These are phyloP conservation scores for Aphaenogaster ashmeadi DNA, from an alignment of 1,140 invertebrate species.

Conservation along the genomic window DNA sequence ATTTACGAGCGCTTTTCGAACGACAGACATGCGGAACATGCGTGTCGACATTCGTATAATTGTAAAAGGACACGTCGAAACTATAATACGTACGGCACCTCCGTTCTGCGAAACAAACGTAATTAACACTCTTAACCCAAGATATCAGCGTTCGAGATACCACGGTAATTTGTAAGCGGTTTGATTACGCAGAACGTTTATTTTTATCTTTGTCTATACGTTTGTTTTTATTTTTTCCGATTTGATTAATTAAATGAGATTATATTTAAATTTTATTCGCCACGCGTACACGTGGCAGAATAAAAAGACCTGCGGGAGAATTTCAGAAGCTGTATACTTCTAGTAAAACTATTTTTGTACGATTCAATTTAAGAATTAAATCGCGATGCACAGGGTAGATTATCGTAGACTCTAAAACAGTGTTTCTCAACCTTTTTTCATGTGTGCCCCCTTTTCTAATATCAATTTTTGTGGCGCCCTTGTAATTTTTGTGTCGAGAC, in stretches of 20 bases:
- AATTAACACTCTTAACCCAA: neutral
- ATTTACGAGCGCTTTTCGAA: conserved; percentile 51
- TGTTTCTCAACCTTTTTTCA: too few relatives aligned
- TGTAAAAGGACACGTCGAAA: conserved; percentile 10
- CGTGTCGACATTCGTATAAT: conserved; percentile 22
- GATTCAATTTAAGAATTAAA: neutral
- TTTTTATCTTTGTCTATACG: neutral
- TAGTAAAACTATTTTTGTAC: neutral
- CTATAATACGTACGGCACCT: neutral
- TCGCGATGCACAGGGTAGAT: neutral
- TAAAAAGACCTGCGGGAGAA: neutral
- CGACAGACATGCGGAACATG: neutral
- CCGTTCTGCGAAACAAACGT: too few relatives aligned
- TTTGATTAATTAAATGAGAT: neutral
- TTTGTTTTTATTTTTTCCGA: neutral
- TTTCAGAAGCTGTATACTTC: neutral
- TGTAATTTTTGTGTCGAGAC: too few relatives aligned
- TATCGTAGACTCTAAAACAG: too few relatives aligned
- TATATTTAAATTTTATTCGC: neutral
- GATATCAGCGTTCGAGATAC: neutral
- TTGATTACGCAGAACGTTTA: neutral
- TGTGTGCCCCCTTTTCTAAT: too few relatives aligned
- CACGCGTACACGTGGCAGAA: neutral
- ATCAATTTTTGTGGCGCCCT: too few relatives aligned
- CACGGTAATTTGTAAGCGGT: neutral